Evolutionary conservation across 1,140 invertebrate genomes (phyloP).

Genomic region (Bemisia tabaci): DNA sequence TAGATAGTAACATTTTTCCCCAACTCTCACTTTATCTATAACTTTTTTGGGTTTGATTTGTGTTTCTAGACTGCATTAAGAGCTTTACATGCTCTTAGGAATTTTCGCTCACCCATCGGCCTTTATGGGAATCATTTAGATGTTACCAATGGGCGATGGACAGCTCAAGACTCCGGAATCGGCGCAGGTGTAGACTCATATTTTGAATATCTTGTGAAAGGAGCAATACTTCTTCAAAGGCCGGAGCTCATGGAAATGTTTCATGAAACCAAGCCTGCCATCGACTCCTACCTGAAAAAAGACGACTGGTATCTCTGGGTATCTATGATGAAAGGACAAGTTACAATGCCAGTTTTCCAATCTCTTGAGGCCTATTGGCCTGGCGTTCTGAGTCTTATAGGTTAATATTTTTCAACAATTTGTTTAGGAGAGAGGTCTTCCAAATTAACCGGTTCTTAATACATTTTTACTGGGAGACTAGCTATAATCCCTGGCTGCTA

Average conservation of each 20-base stretch:
- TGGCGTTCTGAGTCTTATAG: conserved; percentile 79
- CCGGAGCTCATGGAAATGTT: conserved; percentile 89
- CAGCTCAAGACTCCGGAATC: conserved; percentile 84
- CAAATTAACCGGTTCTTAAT: too few relatives aligned
- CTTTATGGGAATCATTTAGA: conserved; percentile 96
- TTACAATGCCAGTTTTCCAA: conserved; percentile 93
- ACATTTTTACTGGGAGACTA: too few relatives aligned
- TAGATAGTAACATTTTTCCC: too few relatives aligned
- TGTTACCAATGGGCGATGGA: conserved; percentile 88
- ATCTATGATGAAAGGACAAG: conserved; percentile 85
- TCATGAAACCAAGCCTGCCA: conserved; percentile 59
- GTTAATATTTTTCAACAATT: conserved; percentile 33
- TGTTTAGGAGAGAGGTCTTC: too few relatives aligned
- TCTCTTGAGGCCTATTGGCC: conserved; percentile 98
- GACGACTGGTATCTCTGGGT: conserved; percentile 97
- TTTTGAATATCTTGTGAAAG: conserved; percentile 98
- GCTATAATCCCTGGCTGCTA: too few relatives aligned
- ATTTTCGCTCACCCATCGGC: conserved; percentile 42
- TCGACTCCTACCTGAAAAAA: conserved; percentile 69
- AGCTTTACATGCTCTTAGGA: background rate
- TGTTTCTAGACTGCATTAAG: conserved; percentile 2
- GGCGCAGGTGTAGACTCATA: conserved; percentile 96
- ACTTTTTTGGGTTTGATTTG: too few relatives aligned
- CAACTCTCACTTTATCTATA: too few relatives aligned
- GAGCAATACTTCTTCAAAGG: conserved; percentile 50